A percentile compares a stretch with the other conserved stretches of the same genome.
These are phyloP conservation scores for Sarcophaga caerulescens DNA, from an alignment of 2,888 invertebrate genomes.

Conservation along the genomic window DNA sequence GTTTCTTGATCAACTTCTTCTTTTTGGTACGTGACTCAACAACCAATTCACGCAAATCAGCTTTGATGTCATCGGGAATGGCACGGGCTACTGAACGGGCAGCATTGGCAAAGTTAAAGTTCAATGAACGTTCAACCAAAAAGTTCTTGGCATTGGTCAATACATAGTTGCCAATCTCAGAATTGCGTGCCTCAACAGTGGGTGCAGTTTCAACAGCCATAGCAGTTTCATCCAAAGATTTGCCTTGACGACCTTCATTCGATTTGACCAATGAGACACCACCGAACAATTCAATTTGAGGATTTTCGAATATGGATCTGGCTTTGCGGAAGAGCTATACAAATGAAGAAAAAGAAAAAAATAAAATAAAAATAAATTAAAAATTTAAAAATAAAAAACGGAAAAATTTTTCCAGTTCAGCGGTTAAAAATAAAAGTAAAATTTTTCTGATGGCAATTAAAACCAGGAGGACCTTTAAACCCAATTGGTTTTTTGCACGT, in stretches of 20 bases:
- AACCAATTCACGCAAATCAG: slow-evolving; percentile 82
- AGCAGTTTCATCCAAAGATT: slow-evolving; percentile 81
- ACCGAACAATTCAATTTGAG: slow-evolving; percentile 83
- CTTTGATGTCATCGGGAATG: slow-evolving; percentile 83
- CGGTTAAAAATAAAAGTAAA: not conserved
- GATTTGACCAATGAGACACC: slow-evolving; percentile 82
- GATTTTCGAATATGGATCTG: slow-evolving; percentile 83
- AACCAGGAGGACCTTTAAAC: too few relatives aligned
- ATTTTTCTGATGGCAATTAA: too few relatives aligned
- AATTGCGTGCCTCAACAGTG: slow-evolving; percentile 82
- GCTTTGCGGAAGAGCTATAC: slow-evolving; percentile 83
- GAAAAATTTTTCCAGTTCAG: not conserved
- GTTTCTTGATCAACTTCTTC: slow-evolving; percentile 83
- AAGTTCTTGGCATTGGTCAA: slow-evolving; percentile 83
- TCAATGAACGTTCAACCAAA: slow-evolving; percentile 83
- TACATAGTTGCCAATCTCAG: slow-evolving; percentile 83
- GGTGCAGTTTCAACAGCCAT: slow-evolving; percentile 82
- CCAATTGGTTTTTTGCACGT: too few relatives aligned
- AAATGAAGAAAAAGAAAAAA: slow-evolving; percentile 31
- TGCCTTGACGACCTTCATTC: slow-evolving; percentile 80
- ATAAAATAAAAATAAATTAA: not conserved
- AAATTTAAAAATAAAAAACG: not conserved
- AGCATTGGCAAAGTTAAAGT: slow-evolving; percentile 82
- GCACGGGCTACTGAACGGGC: slow-evolving; percentile 82
- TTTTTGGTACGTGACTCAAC: slow-evolving; percentile 84